Conservation (phyloP, 2,888 invertebrate genomes). For the Amphipyra berbera region DNA sequence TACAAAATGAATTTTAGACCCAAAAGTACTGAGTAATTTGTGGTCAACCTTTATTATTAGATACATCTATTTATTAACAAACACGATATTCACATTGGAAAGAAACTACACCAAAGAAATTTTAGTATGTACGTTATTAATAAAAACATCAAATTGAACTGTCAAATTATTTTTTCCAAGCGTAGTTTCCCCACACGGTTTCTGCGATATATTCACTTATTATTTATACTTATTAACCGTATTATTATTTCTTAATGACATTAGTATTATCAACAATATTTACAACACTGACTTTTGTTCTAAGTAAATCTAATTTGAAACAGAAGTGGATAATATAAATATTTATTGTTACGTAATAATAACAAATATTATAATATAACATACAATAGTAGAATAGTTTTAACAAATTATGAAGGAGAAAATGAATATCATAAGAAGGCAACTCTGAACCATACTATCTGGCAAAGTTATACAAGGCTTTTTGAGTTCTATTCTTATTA, state of each 20-base stretch:
- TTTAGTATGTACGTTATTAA: constrained; percentile 74
- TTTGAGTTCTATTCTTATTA: constrained; percentile 9
- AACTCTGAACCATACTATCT: constrained; percentile 29
- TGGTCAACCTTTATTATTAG: constrained; percentile 52
- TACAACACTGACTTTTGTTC: constrained; percentile 73
- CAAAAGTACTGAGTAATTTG: constrained; percentile 53
- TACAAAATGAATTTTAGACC: constrained; percentile 52
- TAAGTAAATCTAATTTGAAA: constrained; percentile 51
- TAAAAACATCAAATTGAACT: constrained; percentile 81
- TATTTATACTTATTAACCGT: constrained; percentile 53
- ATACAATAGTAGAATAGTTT: constrained; percentile 26
- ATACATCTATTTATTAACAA: constrained; percentile 67
- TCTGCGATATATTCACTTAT: constrained; percentile 74
- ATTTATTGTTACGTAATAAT: constrained; percentile 17
- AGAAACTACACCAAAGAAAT: constrained; percentile 86
- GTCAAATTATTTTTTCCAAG: constrained; percentile 87
- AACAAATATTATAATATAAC: constrained; percentile 25
- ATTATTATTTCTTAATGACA: constrained; percentile 60
- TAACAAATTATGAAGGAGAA: constrained; percentile 28
- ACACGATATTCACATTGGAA: constrained; percentile 77
- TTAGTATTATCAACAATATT: constrained; percentile 72
- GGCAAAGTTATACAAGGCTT: constrained; percentile 26
- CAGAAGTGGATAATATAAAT: constrained; percentile 33
- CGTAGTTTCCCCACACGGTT: constrained; percentile 90
- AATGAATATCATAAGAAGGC: constrained; percentile 26